Conservation (phyloP, 2,113 vertebrate genomes). For the Eleginops maclovinus region DNA sequence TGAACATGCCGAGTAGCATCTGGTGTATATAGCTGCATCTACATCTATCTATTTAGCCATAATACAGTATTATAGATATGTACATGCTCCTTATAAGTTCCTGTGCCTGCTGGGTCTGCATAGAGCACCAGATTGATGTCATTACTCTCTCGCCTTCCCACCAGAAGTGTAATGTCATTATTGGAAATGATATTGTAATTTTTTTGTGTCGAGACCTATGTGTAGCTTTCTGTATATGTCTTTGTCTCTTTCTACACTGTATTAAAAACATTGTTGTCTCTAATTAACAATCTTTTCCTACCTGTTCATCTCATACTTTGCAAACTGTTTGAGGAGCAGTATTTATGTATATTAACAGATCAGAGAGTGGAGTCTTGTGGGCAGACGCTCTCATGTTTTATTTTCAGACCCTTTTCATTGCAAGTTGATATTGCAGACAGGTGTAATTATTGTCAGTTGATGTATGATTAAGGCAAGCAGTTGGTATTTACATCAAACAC, state of each 20-base stretch:
- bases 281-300: slow-evolving; percentile 78
- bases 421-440: slow-evolving; percentile 60
- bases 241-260: slow-evolving; percentile 81
- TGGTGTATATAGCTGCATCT: slow-evolving; percentile 84
- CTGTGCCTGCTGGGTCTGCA: slow-evolving; percentile 82
- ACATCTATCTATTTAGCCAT: slow-evolving; percentile 84
- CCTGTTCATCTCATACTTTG: slow-evolving; percentile 77
- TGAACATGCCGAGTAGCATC: slow-evolving; percentile 81
- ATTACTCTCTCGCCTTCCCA: slow-evolving; percentile 77
- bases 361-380: slow-evolving; percentile 38
- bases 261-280: slow-evolving; percentile 82
- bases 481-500: slow-evolving; percentile 73
- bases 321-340: slow-evolving; percentile 72
- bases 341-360: slow-evolving; percentile 70
- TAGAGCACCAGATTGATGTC: slow-evolving; percentile 80
- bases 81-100: slow-evolving; percentile 78
- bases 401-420: slow-evolving; percentile 64
- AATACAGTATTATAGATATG: slow-evolving; percentile 85
- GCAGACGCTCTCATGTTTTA: slow-evolving; percentile 52
- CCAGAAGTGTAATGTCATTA: slow-evolving; percentile 77
- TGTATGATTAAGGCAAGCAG: slow-evolving; percentile 69
- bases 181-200: slow-evolving; percentile 75
- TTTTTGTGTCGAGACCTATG: slow-evolving; percentile 72
- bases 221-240: slow-evolving; percentile 81
- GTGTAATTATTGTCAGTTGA: slow-evolving; percentile 49